These are phyloP conservation scores for Lomographa bimaculata DNA, from an alignment of 2,888 invertebrate species.

Conservation along the genomic window DNA sequence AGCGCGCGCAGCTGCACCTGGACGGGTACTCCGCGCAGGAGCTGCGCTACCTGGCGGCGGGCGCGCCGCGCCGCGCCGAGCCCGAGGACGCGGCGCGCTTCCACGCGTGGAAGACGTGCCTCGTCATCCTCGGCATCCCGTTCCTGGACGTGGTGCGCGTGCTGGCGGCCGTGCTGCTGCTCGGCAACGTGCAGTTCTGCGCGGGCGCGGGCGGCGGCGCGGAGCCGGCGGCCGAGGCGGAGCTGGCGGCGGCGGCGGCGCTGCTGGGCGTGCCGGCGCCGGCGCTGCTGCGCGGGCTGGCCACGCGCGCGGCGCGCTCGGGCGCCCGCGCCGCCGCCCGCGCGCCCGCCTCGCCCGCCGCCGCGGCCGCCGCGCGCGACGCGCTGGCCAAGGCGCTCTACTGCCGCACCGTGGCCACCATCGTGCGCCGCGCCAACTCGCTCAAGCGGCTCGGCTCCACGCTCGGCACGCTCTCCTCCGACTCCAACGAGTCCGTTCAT, in stretches of 20 bases:
- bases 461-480: conserved; percentile 93
- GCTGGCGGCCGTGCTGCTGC: conserved; percentile 93
- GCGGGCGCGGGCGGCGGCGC: conserved; percentile 91
- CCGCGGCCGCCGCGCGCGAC: conserved; percentile 95
- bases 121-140: conserved; percentile 95
- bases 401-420: conserved; percentile 96
- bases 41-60: conserved; percentile 89
- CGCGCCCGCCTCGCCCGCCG: conserved; percentile 89
- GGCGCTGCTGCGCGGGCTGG: conserved; percentile 91
- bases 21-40: conserved; percentile 93
- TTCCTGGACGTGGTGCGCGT: conserved; percentile 97
- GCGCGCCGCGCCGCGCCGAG: conserved; percentile 80
- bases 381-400: conserved; percentile 95
- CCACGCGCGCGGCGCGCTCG: conserved; percentile 86
- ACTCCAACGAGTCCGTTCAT: conserved; percentile 96
- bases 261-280: conserved; percentile 89
- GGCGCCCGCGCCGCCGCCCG: conserved; percentile 90
- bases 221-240: conserved; percentile 91
- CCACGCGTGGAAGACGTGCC: conserved; percentile 95
- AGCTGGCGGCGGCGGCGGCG: conserved; percentile 93
- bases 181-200: conserved; percentile 96
- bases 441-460: conserved; percentile 93
- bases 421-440: conserved; percentile 96
- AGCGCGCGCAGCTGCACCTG: conserved; percentile 93
- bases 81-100: conserved; percentile 83